phyloP scores from a whole-genome alignment of 2,113 vertebrate species.

The Gymnarchus niloticus region DNA sequence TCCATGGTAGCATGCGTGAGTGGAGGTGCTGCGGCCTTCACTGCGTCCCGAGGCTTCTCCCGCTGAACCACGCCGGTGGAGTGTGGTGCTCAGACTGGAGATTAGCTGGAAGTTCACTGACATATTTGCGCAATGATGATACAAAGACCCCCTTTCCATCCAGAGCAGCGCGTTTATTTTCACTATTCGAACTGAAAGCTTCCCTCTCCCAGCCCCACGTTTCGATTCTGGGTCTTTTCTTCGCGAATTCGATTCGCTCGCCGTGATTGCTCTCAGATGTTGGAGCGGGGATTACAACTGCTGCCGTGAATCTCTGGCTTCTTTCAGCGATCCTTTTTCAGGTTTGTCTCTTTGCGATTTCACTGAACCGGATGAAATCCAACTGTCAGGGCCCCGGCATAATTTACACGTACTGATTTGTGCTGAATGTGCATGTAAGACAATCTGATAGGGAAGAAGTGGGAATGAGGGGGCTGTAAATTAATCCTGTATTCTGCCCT shows the following conservation, averaged over 20 bases:
- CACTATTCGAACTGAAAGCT: neutral
- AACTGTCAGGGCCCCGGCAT: neutral
- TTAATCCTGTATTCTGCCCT: neutral
- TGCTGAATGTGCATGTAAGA: neutral
- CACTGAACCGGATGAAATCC: constrained; percentile 2
- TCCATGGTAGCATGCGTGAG: neutral
- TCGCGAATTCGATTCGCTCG: constrained; percentile 26
- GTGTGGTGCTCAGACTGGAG: neutral
- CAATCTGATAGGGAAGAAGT: constrained; percentile 3
- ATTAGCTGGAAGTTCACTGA: neutral
- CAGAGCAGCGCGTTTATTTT: constrained; percentile 9
- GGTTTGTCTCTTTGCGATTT: neutral
- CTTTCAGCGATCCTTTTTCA: constrained; percentile 11
- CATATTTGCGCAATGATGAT: neutral
- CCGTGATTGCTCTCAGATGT: constrained; percentile 35
- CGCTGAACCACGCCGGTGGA: too few species aligned
- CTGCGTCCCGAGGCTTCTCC: neutral
- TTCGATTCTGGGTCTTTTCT: constrained; percentile 25
- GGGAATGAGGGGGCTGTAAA: neutral
- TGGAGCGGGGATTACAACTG: constrained; percentile 13
- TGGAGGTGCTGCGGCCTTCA: neutral
- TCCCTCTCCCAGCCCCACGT: neutral
- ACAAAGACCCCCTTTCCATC: neutral
- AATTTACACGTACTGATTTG: constrained; percentile 18
- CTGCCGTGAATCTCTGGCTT: constrained; percentile 20